Base-by-base conservation (phyloP, 2,888 invertebrate genomes). In the Dasysyrphus tricinctus region DNA sequence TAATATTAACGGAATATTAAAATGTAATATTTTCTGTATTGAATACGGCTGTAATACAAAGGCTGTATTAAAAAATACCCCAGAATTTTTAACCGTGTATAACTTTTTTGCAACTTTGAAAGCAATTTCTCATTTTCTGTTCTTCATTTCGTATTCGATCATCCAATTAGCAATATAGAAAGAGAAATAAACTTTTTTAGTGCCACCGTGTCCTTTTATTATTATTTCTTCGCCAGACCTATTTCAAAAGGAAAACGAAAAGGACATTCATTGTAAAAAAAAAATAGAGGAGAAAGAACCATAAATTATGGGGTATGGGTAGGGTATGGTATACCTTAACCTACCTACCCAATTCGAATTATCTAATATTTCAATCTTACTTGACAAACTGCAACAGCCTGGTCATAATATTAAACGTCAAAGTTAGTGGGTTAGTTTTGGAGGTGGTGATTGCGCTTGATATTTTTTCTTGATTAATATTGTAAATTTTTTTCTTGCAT, bases 281-380 rank as follows among this genome's bases (percentile, higher is more conserved):
- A 47, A 12, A 47, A 34, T n/a, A n/a, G n/a, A 9, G n/a, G 34
- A 32, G 24, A 32, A 32, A 32, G 7, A 67, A 14, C 49, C 63
- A 85, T 85, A 80, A 85, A 80, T 80, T 67, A 34, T 80, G 84
- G 19, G 73, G 72, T 59, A 24, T 24, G 34, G 34, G 32, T 19
- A 37, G 12, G 37, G 12, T 1, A 59, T 6, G 12, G 12, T 51
- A 6, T 51, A 54, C 37, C 24, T 24, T 24, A 24, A 24, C 24
- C 24, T 24, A 24, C 24, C 24, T 24, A 24, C 24, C 24, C 59
- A 80, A 80, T 80, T 77, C 44, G 63, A 80, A 85, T 80, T 80
- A 73, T 80, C 80, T 84, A 80, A 84, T 76, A 67, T 80, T 84
- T 80, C 80, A 85, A 77, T 73, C 54, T 77, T n/a, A n/a, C n/a